Conservation (phyloP, 2,888 invertebrate genomes). For the Gryllus longicercus region DNA sequence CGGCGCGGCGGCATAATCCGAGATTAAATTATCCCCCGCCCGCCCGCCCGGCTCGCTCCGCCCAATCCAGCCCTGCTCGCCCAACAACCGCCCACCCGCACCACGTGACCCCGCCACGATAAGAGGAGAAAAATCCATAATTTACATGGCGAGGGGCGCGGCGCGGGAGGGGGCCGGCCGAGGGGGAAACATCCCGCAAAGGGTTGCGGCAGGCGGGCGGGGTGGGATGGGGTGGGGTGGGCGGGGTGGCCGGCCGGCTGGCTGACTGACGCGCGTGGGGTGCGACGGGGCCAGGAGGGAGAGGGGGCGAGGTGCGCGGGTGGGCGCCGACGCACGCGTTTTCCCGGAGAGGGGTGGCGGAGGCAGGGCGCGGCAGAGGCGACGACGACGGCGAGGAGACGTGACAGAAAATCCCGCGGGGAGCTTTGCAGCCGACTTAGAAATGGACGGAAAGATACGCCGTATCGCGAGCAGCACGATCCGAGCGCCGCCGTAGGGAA, state of each 20-base stretch:
- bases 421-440: too few species aligned
- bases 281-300: not conserved
- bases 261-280: not conserved
- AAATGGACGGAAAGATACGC: too few species aligned
- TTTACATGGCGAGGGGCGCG: not conserved
- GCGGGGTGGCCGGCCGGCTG: not conserved
- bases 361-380: not conserved
- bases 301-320: not conserved
- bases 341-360: not conserved
- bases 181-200: not conserved
- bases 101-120: not conserved
- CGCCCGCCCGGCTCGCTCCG: not conserved
- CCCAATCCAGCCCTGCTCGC: too few species aligned
- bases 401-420: too few species aligned
- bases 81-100: not conserved
- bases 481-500: too few species aligned
- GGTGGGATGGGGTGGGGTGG: too few species aligned
- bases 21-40: not conserved
- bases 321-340: not conserved
- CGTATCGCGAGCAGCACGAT: too few species aligned
- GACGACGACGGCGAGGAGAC: not conserved
- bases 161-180: not conserved
- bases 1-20: not conserved
- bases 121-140: constrained; percentile 17
- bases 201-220: not conserved